Percentiles rank a stretch among this genome's conserved stretches.
phyloP scores from a whole-genome alignment of 2,797 vertebrate species.

The Acanthopagrus latus region DNA sequence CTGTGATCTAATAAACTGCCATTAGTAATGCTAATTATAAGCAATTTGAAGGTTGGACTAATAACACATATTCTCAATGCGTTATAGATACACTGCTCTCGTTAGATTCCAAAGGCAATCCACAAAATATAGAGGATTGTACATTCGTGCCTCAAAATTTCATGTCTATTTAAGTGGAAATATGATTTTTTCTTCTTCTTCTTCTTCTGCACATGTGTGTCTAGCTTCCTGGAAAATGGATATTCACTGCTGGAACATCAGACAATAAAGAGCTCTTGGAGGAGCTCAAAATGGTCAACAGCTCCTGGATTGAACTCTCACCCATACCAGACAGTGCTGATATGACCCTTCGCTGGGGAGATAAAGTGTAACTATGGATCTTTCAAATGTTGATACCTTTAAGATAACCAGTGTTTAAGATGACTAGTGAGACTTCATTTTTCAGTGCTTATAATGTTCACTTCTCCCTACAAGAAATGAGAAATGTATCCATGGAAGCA shows the following conservation, averaged over 20 bases:
- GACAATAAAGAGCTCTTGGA: neutral
- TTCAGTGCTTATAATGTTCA: neutral
- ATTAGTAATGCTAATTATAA: neutral
- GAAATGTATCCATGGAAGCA: neutral
- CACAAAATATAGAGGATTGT: neutral
- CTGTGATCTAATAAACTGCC: neutral
- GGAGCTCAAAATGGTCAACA: neutral
- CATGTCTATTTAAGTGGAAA: neutral
- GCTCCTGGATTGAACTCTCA: constrained; percentile 48
- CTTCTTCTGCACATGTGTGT: constrained; percentile 1
- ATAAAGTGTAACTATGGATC: constrained; percentile 46
- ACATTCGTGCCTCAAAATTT: neutral
- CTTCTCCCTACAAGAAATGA: constrained; percentile 24
- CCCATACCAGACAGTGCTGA: neutral
- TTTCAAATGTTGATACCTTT: neutral
- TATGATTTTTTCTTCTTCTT: neutral
- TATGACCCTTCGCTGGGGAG: constrained; percentile 21
- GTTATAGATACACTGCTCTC: neutral
- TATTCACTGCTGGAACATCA: constrained; percentile 34
- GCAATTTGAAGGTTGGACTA: neutral
- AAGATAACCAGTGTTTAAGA: neutral
- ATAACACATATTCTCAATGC: neutral
- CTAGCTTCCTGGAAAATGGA: constrained; percentile 67
- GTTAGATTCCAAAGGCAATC: neutral
- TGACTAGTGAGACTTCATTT: neutral